phyloP scores from a whole-genome alignment of 64 coral and sea anemone species.

The Porites lutea region DNA sequence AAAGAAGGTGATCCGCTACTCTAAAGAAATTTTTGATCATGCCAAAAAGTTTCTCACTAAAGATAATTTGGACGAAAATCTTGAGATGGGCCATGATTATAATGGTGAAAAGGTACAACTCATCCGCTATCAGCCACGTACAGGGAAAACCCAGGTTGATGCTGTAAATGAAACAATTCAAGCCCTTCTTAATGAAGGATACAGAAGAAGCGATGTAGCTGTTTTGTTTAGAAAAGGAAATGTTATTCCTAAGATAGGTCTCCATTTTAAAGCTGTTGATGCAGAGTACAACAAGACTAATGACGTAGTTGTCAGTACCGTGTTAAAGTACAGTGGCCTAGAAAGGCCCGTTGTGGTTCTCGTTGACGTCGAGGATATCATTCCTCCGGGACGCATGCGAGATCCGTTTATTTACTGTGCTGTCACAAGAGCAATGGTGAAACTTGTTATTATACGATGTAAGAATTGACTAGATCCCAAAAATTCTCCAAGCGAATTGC shows the following conservation, averaged over 20 bases:
- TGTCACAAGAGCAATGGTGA: conserved; percentile 40
- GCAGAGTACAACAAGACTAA: neutral
- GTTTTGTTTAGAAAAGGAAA: neutral
- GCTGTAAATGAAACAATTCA: neutral
- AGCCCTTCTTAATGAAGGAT: neutral
- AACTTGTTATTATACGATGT: conserved; percentile 21
- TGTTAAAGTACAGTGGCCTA: conserved; percentile 58
- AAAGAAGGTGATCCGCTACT: conserved; percentile 36
- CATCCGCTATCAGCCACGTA: neutral
- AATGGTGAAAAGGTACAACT: neutral
- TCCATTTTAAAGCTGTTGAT: too few relatives aligned
- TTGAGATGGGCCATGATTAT: conserved; percentile 50
- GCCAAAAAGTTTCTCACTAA: neutral
- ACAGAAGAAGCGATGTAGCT: neutral
- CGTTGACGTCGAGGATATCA: neutral
- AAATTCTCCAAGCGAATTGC: too few relatives aligned
- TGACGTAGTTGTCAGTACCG: conserved; percentile 20
- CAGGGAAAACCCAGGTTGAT: neutral
- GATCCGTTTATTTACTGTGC: neutral
- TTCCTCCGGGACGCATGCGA: neutral
- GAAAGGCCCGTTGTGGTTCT: conserved; percentile 60
- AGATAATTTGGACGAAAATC: neutral
- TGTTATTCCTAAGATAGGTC: too few relatives aligned
- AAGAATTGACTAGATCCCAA: neutral
- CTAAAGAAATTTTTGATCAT: neutral